Conservation (phyloP, 53 echinoderm and acorn worm genomes). For the Antedon mediterranea region DNA sequence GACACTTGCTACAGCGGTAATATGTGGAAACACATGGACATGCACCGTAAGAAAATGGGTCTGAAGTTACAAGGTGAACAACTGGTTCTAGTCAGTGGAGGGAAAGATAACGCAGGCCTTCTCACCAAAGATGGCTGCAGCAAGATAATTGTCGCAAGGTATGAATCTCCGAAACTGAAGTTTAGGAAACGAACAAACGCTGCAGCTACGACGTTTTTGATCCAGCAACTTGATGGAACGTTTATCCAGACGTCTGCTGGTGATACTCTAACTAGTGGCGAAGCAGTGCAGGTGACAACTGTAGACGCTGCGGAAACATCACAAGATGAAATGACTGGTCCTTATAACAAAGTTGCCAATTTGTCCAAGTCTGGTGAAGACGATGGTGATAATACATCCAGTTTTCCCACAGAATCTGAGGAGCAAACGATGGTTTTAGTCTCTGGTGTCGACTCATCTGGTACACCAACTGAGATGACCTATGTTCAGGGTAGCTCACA, state of each 20-base stretch:
- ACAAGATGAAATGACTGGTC: neutral
- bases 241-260: neutral
- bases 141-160: neutral
- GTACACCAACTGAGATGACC: neutral
- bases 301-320: neutral
- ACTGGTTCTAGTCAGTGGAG: neutral
- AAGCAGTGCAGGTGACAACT: neutral
- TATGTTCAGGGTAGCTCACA: neutral
- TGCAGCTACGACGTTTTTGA: neutral
- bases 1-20: slow-evolving; percentile 88
- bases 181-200: neutral
- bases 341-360: neutral
- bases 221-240: neutral
- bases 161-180: neutral
- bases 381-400: neutral
- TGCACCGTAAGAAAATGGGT: slow-evolving; percentile 57
- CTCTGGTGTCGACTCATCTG: neutral
- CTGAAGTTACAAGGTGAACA: neutral
- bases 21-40: slow-evolving; percentile 94
- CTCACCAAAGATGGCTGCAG: neutral
- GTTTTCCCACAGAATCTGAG: neutral
- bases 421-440: neutral
- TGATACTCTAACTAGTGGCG: neutral
- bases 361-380: neutral
- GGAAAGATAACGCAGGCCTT: neutral